phyloP scores from a whole-genome alignment of 2,888 invertebrate genomes.

The Abrostola triplasia region DNA sequence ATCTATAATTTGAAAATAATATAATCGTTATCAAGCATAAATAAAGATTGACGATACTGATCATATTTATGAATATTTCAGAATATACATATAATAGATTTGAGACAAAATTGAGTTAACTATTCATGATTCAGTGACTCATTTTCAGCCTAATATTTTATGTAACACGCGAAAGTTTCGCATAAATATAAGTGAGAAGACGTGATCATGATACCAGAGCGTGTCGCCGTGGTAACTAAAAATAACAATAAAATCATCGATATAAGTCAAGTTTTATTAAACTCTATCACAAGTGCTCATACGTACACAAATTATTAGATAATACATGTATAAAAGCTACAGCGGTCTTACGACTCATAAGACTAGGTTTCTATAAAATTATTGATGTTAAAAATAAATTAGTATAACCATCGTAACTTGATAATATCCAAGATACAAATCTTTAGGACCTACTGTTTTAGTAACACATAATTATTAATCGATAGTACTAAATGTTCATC shows the following conservation, averaged over 20 bases:
- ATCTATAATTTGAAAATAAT: too few species aligned
- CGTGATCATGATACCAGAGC: conserved; percentile 2
- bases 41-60: too few species aligned
- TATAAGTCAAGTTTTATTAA: conserved; percentile 18
- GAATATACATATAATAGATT: neutral
- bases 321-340: too few species aligned
- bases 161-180: conserved; percentile 36
- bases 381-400: too few species aligned
- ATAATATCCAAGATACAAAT: too few species aligned
- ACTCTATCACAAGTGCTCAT: conserved; percentile 46
- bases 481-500: neutral
- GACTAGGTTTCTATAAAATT: too few species aligned
- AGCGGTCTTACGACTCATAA: too few species aligned
- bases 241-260: conserved; percentile 32
- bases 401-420: too few species aligned
- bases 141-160: conserved; percentile 40
- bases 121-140: conserved; percentile 33
- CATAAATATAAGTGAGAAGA: conserved; percentile 44
- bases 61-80: too few species aligned
- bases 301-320: neutral
- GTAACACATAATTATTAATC: neutral
- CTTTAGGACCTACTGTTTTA: too few species aligned
- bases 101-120: neutral
- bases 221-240: conserved; percentile 14
- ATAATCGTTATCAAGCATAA: too few species aligned